These are phyloP conservation scores for Odontothrips loti DNA, from an alignment of 2,888 invertebrate genomes.

Conservation along the genomic window DNA sequence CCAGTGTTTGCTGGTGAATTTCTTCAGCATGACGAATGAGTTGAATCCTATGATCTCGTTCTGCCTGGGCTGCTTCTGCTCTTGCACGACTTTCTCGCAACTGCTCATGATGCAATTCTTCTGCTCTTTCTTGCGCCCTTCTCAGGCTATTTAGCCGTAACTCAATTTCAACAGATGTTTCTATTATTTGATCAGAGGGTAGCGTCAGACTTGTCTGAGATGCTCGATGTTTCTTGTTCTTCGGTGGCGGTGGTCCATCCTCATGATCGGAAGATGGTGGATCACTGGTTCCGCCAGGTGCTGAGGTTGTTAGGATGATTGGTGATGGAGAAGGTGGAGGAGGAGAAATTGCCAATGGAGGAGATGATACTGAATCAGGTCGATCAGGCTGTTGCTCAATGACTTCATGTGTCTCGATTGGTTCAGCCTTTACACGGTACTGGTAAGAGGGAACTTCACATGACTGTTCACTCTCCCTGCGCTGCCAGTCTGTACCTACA, in stretches of 20 bases:
- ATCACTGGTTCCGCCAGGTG: background rate
- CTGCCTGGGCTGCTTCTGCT: slow-evolving; percentile 1
- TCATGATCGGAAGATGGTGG: background rate
- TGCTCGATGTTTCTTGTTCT: background rate
- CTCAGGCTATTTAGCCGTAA: background rate
- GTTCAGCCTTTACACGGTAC: background rate
- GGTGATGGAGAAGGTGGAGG: background rate
- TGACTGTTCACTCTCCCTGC: background rate
- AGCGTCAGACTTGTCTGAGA: background rate
- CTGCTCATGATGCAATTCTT: slow-evolving; percentile 1
- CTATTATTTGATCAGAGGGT: background rate
- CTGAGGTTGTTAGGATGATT: background rate
- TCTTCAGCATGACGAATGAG: slow-evolving; percentile 5
- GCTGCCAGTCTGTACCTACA: background rate
- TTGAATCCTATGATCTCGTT: slow-evolving; percentile 4
- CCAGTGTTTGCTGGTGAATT: background rate
- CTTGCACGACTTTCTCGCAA: background rate
- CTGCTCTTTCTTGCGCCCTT: background rate
- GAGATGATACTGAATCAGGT: background rate
- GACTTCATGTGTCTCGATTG: background rate
- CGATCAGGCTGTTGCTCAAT: background rate
- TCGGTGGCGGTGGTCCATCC: background rate
- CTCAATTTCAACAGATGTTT: background rate
- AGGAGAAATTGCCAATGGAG: background rate
- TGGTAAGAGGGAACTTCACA: background rate